Evolutionary conservation across 2,113 vertebrate genomes (phyloP).

Genomic region (Leptosomus discolor): DNA sequence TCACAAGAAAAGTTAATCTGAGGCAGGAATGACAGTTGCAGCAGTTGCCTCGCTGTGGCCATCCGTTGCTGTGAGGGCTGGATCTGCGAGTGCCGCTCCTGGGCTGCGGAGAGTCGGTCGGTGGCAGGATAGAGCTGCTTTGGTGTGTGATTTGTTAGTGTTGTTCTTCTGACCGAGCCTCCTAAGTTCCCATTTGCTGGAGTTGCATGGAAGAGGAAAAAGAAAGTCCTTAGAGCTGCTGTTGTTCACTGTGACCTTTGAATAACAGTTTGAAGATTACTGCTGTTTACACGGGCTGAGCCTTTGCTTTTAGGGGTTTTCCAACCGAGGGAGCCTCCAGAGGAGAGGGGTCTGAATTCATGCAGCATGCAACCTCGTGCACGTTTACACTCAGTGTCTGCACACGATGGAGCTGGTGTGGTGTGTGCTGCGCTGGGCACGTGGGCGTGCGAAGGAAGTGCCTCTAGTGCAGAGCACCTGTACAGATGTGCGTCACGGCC

Average conservation of each 20-base stretch:
- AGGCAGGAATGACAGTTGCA: not conserved
- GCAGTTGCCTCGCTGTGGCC: not conserved
- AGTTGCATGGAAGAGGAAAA: not conserved
- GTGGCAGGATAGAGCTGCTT: not conserved
- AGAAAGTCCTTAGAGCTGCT: not conserved
- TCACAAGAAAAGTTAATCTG: not conserved
- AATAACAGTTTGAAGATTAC: not conserved
- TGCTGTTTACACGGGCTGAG: not conserved
- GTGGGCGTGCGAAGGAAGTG: not conserved
- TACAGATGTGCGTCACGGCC: accelerated
- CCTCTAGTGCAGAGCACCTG: not conserved
- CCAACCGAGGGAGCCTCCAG: not conserved
- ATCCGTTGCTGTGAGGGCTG: not conserved
- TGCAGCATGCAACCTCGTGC: not conserved
- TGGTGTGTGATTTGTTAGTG: not conserved
- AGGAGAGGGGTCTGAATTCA: not conserved
- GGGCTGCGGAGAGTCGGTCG: not conserved
- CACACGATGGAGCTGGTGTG: accelerated
- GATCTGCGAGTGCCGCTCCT: not conserved
- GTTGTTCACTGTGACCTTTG: not conserved
- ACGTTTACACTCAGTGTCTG: not conserved
- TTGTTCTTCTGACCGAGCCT: not conserved
- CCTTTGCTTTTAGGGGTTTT: not conserved
- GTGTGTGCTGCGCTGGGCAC: not conserved
- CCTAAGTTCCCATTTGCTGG: not conserved